Base-by-base conservation (phyloP, 2,888 invertebrate genomes). In the Eurois occulta region DNA sequence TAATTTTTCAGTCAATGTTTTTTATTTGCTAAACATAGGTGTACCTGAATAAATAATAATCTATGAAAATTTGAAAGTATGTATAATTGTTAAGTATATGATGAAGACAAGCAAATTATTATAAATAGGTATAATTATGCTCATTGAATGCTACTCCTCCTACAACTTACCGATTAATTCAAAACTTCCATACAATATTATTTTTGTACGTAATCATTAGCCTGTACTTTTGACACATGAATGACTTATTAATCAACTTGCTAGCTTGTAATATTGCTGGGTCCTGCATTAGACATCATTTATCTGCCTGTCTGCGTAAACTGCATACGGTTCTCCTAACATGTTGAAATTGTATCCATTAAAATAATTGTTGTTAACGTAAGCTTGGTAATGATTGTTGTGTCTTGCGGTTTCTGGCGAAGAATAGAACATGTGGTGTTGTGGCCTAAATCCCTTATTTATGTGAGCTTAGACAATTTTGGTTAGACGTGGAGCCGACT, bases 321-420 rank as follows among this genome's bases (percentile, higher is more conserved):
- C 74, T 77, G 86, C 77, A 77, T 72, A 77, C 74, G 79, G 75
- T 73, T 65, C 71, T 71, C 68, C 77, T 71, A 81, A 75, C 74
- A 75, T 85, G 86, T 85, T 84, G 79, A 76, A 87, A 87, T 86
- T 78, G 83, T 85, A 76, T 83, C 79, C 72, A 86, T 86, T 87
- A 86, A 73, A 85, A 85, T 87, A 81, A 85, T 87, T 86, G 67
- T 80, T 78, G 28, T 79, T 79, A 75, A 75, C 72, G 64, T 66
- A 60, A 58, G 64, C 48, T 67, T 60, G n/a, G 75, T 69, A 48
- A 76, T 69, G n/a, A 81, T 81, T 65, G 55, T 58, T 75, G 35
- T 67, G 58, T 21, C 35, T 48, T 67, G 60, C 41, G 75, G 80
- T 80, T 62, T 21, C 24, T 43, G 75, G n/a, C 16, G 32, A 62